phyloP scores from a whole-genome alignment of 2,113 vertebrate species.

The Stercorarius parasiticus region DNA sequence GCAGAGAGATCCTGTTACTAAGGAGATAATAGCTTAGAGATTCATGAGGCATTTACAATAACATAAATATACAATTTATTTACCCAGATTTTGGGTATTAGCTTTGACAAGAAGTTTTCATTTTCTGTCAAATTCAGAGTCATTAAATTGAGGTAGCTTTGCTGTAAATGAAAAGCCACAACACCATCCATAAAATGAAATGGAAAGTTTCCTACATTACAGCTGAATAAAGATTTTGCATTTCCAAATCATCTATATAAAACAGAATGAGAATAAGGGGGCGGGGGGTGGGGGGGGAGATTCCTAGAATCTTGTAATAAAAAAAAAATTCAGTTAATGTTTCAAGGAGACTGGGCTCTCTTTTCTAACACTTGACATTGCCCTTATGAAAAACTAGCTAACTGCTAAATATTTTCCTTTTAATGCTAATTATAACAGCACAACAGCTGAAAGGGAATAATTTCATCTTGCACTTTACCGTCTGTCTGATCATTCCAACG shows the following conservation, averaged over 20 bases:
- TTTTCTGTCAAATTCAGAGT: background rate
- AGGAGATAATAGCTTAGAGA: background rate
- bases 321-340: background rate
- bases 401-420: background rate
- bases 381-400: background rate
- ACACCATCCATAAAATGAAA: background rate
- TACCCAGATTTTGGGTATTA: background rate
- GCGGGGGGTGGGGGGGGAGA: no score
- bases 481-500: background rate
- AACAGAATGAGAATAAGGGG: background rate
- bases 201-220: background rate
- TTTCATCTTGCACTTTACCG: background rate
- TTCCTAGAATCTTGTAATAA: background rate
- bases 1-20: background rate
- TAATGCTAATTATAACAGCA: background rate
- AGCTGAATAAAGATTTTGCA: background rate
- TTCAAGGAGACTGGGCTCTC: background rate
- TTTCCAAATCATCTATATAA: background rate
- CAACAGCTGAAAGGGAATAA: background rate
- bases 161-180: background rate
- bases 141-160: background rate
- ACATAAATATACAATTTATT: background rate
- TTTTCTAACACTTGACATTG: background rate
- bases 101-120: background rate
- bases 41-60: background rate